Evolutionary conservation across 2,113 vertebrate species (phyloP).

Genomic region (Vombatus ursinus): DNA sequence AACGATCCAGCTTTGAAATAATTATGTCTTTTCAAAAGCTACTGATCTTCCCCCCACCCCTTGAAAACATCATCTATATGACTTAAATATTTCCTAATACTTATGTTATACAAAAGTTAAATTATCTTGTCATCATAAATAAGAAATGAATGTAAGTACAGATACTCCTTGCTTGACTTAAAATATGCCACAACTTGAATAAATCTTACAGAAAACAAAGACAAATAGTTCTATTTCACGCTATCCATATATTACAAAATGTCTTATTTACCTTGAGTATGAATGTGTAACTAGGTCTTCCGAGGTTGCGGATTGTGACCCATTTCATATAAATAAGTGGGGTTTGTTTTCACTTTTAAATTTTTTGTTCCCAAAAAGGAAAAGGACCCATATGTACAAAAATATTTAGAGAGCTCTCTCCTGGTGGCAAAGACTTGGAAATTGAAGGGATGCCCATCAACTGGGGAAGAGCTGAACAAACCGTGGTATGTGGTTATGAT

Average conservation of each 20-base stretch:
- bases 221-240: neutral
- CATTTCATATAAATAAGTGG: no score
- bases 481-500: no score
- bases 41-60: constrained; percentile 18
- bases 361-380: no score
- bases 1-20: constrained; percentile 69
- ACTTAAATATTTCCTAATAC: constrained; percentile 59
- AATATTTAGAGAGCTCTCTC: no score
- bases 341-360: no score
- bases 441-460: no score
- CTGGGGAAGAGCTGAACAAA: no score
- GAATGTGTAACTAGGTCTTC: neutral
- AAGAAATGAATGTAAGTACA: neutral
- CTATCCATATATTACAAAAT: neutral
- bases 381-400: no score
- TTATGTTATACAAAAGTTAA: neutral
- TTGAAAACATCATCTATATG: constrained; percentile 63
- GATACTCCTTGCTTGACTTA: neutral
- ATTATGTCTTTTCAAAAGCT: constrained; percentile 62
- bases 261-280: neutral
- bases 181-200: constrained; percentile 51
- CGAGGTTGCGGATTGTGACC: neutral
- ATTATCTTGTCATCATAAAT: neutral
- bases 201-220: constrained; percentile 51
- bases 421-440: no score